These are phyloP conservation scores for Sericinus montela DNA, from an alignment of 2,888 invertebrate species.

Conservation along the genomic window DNA sequence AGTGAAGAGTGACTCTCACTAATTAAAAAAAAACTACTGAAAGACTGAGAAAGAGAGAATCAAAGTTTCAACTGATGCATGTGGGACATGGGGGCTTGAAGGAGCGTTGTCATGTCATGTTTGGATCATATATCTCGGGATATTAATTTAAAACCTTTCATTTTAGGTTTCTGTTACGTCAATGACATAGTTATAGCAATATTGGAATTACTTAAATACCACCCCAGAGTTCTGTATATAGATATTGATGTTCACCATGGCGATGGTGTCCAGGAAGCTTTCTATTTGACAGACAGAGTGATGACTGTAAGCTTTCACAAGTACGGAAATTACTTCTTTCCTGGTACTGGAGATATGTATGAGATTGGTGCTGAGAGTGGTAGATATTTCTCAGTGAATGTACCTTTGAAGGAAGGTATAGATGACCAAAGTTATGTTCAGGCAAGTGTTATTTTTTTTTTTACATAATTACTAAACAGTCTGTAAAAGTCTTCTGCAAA, in stretches of 20 bases:
- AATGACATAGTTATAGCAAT: constrained; percentile 99
- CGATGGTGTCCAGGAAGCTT: constrained; percentile 98
- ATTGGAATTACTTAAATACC: constrained; percentile 94
- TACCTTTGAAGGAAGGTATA: constrained; percentile 98
- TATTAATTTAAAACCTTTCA: background rate
- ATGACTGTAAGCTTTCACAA: constrained; percentile 99
- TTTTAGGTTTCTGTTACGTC: constrained; percentile 96
- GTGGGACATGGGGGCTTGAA: too few relatives aligned
- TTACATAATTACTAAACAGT: too few relatives aligned
- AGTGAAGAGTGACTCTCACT: too few relatives aligned
- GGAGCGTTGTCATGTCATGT: too few relatives aligned
- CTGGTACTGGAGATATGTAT: constrained; percentile 99
- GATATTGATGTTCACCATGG: constrained; percentile 99
- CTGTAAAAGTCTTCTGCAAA: too few relatives aligned
- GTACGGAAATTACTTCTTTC: constrained; percentile 98
- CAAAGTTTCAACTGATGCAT: too few relatives aligned
- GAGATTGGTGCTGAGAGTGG: constrained; percentile 98
- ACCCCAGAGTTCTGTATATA: too few relatives aligned
- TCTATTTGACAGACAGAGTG: constrained; percentile 97
- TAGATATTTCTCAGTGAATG: constrained; percentile 98
- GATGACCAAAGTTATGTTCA: constrained; percentile 95
- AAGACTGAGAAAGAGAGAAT: too few relatives aligned
- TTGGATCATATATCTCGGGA: too few relatives aligned
- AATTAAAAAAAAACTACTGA: too few relatives aligned
- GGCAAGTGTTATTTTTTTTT: constrained; percentile 67